Conservation (phyloP, 2,797 vertebrate species). For the Brachymystax lenok region DNA sequence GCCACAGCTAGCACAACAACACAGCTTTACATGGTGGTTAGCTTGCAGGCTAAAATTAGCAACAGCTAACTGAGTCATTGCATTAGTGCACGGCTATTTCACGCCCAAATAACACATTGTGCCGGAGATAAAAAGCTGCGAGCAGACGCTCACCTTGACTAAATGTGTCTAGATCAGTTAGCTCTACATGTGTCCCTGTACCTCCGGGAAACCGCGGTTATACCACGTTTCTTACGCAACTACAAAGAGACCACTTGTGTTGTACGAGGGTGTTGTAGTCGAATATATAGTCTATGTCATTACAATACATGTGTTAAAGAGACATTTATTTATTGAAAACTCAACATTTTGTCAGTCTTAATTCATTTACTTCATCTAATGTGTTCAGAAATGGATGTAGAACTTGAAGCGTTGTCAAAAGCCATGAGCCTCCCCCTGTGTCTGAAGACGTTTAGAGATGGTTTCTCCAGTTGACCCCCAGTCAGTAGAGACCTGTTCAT, state of each 20-base stretch:
- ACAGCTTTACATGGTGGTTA: neutral
- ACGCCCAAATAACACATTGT: neutral
- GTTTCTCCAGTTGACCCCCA: neutral
- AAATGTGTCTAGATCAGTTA: conserved; percentile 68
- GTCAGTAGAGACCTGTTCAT: neutral
- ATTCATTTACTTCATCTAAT: neutral
- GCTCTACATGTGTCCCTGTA: conserved; percentile 62
- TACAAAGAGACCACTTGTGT: neutral
- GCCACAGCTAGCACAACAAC: neutral
- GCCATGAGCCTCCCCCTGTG: neutral
- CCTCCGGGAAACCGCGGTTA: conserved; percentile 34
- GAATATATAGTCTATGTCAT: neutral
- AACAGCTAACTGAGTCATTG: neutral
- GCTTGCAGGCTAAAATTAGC: neutral
- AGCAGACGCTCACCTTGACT: conserved; percentile 70
- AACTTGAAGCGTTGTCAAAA: neutral
- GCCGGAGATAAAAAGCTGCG: neutral
- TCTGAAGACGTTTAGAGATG: neutral
- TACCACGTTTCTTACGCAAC: conserved; percentile 29
- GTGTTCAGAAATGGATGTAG: neutral
- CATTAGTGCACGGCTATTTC: neutral
- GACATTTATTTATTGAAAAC: too few species aligned
- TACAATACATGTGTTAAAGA: neutral
- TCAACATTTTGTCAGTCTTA: neutral
- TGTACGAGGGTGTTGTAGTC: neutral